Evolutionary conservation across 2,888 invertebrate genomes (phyloP), one percentile per base, ranked within the genome.

Genomic region (Congeria kusceri): DNA sequence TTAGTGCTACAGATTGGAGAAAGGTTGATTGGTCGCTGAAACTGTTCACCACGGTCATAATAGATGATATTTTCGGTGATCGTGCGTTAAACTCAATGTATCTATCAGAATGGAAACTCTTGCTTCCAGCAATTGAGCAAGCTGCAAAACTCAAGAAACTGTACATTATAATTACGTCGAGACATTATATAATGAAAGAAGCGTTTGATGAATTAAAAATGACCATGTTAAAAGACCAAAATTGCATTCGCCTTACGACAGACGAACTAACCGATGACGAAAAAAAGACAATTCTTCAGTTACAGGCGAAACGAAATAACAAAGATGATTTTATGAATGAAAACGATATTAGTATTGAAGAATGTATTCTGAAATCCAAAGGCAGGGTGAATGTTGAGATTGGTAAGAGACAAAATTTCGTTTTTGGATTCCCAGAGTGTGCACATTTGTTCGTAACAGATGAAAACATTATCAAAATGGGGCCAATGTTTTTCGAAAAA

Each of bases 21-120:
- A 28, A 47, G 27, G 44, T 81, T 47, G 77, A 81, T 64, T 56
- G 74, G 23, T 57, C 64, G 0, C 29, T 73, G 23, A 64, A 59
- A 18, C 11, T 69, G 9, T 57, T 74, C 39, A 53, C 74, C 46
- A 62, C 64, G 3, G 44, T 77, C 39, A 46, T 81, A 0, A 74
- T 74, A 25, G 81, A 81, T 61, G 81, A 77, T 47, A 77, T 81
- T n/a, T 81, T 81, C 58, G 81, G 81, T 25, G 47, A 56, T 18
- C 70, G 77, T 13, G 74, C 69, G 23, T 32, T 81, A 20, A 71
- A 81, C 29, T 61, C 74, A 59, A 71, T 13, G 25, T 25, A 67
- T 13, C 39, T 71, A 18, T 61, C 67, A 20, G 44, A 71, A 27
- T 81, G 81, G 77, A 59, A 71, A 13, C 62, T 20, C 25, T 39